Evolutionary conservation across 2,888 invertebrate genomes (phyloP), one percentile per base, ranked within the genome.

Genomic region (Ceratothoa steindachneri): DNA sequence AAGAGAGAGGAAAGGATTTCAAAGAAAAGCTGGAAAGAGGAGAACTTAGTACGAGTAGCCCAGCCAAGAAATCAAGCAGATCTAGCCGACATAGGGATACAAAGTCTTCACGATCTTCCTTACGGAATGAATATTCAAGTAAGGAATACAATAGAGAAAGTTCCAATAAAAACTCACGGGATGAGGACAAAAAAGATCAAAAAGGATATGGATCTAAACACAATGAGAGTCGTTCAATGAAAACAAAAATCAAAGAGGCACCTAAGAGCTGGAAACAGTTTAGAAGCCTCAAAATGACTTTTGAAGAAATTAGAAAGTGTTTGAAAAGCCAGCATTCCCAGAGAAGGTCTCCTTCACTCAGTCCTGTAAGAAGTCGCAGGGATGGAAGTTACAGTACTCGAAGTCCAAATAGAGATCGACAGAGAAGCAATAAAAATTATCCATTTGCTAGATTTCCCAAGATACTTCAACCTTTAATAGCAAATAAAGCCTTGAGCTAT

Each of bases 241-340:
- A 41, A 41, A 5, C 41, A n/a, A 67, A 28, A 28, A 53, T 65
- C 1, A 67, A 60, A 12, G 30, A 31, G n/a, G 22, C 73, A 15
- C 78, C 78, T 1, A 71, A 69, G 22, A 67, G 67, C 2, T 78
- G 78, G 78, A 41, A 30, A 2, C 73, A 78, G 19, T 75, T 75
- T 24, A 75, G 73, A 12, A 29, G 5, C 1, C 66, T 72, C 2
- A 73, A 69, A 41, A 68, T 71, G 30, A 24, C 67, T n/a, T 71
- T 75, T 67, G 28, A 55, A 12, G 29, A 70, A 19, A 55, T 22
- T 5, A 1, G 22, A 15, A 52, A 52, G 15, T 27, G 41, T 69
- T 22, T 69, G 19, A 51, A 28, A 5, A 41, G 15, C 24, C 19
- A 60, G 2, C 19, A 24, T 1, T 60, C 60, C n/a, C n/a, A 24